Conservation (phyloP, 2,888 invertebrate genomes). For the Perizoma flavofasciatum region DNA sequence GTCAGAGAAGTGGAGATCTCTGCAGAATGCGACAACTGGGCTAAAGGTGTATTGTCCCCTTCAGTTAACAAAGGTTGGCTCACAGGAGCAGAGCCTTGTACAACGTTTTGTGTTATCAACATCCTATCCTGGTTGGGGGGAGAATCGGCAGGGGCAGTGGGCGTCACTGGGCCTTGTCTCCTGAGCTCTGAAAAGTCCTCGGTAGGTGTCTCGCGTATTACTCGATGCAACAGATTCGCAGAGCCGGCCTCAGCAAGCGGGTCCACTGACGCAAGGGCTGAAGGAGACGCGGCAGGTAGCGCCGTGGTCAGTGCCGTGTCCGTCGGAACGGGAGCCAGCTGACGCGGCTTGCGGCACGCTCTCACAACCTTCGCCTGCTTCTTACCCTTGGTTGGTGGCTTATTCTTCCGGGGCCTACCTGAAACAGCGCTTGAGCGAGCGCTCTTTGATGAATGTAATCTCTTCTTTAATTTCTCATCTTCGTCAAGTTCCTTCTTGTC, state of each 20-base stretch:
- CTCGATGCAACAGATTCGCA: too few species aligned
- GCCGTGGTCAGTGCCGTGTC: too few species aligned
- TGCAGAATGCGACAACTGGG: too few species aligned
- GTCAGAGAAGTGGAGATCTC: too few species aligned
- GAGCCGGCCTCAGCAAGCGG: too few species aligned
- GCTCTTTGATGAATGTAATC: not conserved
- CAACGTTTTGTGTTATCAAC: not conserved
- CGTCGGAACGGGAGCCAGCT: too few species aligned
- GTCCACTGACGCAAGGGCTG: too few species aligned
- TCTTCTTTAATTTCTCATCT: not conserved
- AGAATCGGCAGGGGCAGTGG: not conserved
- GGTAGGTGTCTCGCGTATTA: not conserved
- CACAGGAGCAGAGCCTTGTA: not conserved
- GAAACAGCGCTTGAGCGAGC: not conserved
- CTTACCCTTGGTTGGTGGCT: not conserved
- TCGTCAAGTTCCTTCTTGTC: slow-evolving; percentile 7
- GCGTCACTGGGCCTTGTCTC: not conserved
- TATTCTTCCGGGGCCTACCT: not conserved
- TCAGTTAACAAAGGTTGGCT: not conserved
- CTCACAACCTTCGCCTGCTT: not conserved
- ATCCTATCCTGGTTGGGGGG: not conserved
- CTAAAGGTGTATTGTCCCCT: too few species aligned
- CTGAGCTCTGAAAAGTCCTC: not conserved
- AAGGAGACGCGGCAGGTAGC: too few species aligned
- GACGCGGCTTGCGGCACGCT: too few species aligned